Base-by-base conservation (phyloP, 1,140 invertebrate genomes). In the Sinella curviseta region DNA sequence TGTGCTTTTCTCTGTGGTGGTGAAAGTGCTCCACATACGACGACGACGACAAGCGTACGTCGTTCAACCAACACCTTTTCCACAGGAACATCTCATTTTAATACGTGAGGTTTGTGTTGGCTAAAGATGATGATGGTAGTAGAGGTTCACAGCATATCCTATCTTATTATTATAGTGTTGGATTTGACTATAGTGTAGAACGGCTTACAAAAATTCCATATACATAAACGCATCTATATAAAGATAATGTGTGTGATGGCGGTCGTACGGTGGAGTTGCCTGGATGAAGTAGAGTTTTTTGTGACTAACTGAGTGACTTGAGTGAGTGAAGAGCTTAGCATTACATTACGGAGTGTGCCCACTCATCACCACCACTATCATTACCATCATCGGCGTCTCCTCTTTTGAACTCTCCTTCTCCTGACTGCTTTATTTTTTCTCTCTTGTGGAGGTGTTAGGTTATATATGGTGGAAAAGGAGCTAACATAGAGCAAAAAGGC, bases 251-350 rank as follows among this genome's bases (percentile, higher is more conserved):
- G 8, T 12, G 39, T 48, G 39, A 48, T n/a, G n/a, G n/a, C n/a
- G n/a, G 39, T 48, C 20, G 8, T 48, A 48, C 8, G 20, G 20
- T 48, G 39, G 20, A 48, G 39, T 48, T 12, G 39, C 20, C 39
- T 48, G 20, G 39, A 48, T 48, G 39, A 48, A 48, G 39, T 12
- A 48, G 39, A 48, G 39, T 48, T 48, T n/a, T 48, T 48, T 48
- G 39, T 48, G 39, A 48, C 39, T 48, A 48, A 12, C 39, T 48
- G 39, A 48, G 39, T 48, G 39, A 48, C 39, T 48, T 20, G 39
- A 48, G 39, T 48, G 39, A 48, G 39, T 70, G 65, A 70, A 70
- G 65, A 70, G 65, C 65, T 70, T 70, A 70, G 65, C 65, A 70
- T 31, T 70, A 33, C 65, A 70, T 70, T 70, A 70, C 30, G 8